phyloP scores from a whole-genome alignment of 2,797 vertebrate species.

The Acestrorhynchus altus region DNA sequence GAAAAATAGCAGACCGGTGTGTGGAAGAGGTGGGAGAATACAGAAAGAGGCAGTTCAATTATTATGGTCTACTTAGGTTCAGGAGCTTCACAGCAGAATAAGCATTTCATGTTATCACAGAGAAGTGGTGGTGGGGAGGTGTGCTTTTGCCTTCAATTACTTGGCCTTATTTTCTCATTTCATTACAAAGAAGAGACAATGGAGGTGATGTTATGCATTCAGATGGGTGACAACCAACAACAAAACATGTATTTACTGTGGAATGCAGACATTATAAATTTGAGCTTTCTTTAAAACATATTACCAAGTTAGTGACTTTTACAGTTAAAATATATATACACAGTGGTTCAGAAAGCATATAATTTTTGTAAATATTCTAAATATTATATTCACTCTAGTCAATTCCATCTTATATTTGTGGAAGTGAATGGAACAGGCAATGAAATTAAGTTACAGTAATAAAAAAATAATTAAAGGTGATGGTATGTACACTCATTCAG shows the following conservation, averaged over 20 bases:
- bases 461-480: too few relatives aligned
- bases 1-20: conserved; percentile 64
- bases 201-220: conserved; percentile 66
- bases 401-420: too few relatives aligned
- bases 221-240: conserved; percentile 44
- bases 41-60: conserved; percentile 69
- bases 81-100: conserved; percentile 63
- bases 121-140: conserved; percentile 62
- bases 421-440: too few relatives aligned
- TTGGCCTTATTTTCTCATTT: conserved; percentile 59
- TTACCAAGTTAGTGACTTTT: not conserved
- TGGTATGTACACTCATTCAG: too few relatives aligned
- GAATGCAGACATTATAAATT: conserved; percentile 10
- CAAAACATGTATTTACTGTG: not conserved
- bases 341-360: not conserved
- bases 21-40: conserved; percentile 65
- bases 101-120: conserved; percentile 69
- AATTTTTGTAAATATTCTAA: too few relatives aligned
- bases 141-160: conserved; percentile 68
- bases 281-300: not conserved
- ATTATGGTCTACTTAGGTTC: conserved; percentile 55
- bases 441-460: too few relatives aligned
- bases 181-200: conserved; percentile 59
- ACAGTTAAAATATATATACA: not conserved
- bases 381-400: not conserved